Evolutionary conservation across 2,888 invertebrate genomes (phyloP).

Genomic region (Caenorhabditis uteleia): DNA sequence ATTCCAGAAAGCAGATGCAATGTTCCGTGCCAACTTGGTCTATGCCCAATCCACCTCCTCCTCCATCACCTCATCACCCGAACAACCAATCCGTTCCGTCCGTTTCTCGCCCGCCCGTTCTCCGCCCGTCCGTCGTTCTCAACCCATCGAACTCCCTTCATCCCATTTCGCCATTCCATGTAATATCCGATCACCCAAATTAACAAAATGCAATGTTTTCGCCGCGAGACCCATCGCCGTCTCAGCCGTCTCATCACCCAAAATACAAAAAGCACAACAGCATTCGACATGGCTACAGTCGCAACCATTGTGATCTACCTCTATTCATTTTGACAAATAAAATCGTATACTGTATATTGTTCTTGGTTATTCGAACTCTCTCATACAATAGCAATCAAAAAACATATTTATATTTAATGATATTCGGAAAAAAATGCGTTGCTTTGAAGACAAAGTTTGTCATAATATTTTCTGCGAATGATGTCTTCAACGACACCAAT

Average conservation of each 20-base stretch:
- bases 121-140: conserved; percentile 20
- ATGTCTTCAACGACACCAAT: background rate
- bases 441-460: background rate
- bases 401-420: no score
- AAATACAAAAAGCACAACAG: conserved; percentile 17
- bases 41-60: no score
- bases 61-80: conserved; percentile 15
- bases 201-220: background rate
- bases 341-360: no score
- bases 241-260: background rate
- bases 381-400: no score
- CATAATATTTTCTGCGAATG: background rate
- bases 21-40: conserved; percentile 37
- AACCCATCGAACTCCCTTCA: conserved; percentile 13
- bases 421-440: background rate
- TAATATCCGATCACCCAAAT: conserved; percentile 29
- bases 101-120: conserved; percentile 35
- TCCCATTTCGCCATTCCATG: conserved; percentile 19
- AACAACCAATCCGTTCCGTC: conserved; percentile 7
- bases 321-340: conserved; percentile 30
- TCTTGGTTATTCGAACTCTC: no score
- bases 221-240: conserved; percentile 27
- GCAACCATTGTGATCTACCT: conserved; percentile 35
- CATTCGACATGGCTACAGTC: conserved; percentile 38
- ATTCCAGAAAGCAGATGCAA: conserved; percentile 27